phyloP scores from a whole-genome alignment of 2,113 vertebrate species.

The Aphyosemion australe region DNA sequence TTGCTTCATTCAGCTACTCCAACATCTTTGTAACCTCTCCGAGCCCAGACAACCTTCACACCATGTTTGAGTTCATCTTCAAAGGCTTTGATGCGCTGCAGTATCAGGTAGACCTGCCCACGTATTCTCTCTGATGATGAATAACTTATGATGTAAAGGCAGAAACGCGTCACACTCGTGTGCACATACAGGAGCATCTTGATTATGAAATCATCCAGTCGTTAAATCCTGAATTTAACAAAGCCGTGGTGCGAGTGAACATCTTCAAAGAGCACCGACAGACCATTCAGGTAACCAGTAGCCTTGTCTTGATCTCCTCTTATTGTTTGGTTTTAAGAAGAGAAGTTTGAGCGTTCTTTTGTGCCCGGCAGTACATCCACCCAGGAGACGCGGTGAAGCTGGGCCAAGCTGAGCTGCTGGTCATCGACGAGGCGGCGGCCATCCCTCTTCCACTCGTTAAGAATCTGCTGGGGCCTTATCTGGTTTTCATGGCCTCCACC shows the following conservation, averaged over 20 bases:
- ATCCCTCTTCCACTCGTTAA: conserved; percentile 96
- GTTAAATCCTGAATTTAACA: conserved; percentile 96
- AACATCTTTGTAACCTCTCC: conserved; percentile 98
- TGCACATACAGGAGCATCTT: conserved; percentile 86
- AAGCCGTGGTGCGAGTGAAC: conserved; percentile 95
- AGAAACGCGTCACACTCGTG: too few relatives aligned
- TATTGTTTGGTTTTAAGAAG: not conserved
- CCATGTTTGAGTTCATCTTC: conserved; percentile 97
- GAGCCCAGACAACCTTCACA: conserved; percentile 96
- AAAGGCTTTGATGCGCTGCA: conserved; percentile 96
- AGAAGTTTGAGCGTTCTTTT: not conserved
- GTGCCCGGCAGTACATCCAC: conserved; percentile 89
- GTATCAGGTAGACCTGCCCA: conserved; percentile 59
- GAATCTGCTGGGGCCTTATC: conserved; percentile 91
- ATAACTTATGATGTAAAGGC: too few relatives aligned
- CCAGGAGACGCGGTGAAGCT: conserved; percentile 93
- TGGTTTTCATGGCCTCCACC: conserved; percentile 98
- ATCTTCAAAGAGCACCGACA: conserved; percentile 97
- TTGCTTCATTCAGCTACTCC: conserved; percentile 86
- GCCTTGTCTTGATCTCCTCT: not conserved
- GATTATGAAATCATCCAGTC: conserved; percentile 99
- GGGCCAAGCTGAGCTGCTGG: conserved; percentile 94
- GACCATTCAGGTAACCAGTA: conserved; percentile 90
- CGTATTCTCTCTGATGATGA: not conserved
- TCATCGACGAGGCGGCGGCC: conserved; percentile 97